phyloP scores from a whole-genome alignment of 2,888 invertebrate species.

The Eilema sororculum region DNA sequence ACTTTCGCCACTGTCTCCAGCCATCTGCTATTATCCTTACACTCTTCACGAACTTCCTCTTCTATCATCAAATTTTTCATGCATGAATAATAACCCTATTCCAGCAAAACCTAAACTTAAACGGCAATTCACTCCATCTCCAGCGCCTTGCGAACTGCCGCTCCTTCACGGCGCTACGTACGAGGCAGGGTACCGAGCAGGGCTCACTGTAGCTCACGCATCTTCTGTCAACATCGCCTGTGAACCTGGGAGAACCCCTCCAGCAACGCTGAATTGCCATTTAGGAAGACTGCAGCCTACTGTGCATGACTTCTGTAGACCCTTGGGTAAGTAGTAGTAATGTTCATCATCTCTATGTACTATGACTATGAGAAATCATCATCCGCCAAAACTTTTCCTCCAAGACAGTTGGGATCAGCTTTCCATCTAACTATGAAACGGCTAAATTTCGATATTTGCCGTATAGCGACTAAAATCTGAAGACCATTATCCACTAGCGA shows the following conservation, averaged over 20 bases:
- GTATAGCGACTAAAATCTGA: too few species aligned
- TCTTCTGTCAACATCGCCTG: conserved; percentile 92
- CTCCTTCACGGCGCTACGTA: conserved; percentile 90
- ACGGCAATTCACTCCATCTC: conserved; percentile 7
- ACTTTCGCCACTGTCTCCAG: too few species aligned
- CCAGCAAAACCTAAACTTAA: not conserved
- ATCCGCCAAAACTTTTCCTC: too few species aligned
- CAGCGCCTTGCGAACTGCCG: conserved; percentile 91
- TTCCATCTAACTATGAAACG: too few species aligned
- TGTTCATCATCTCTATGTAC: too few species aligned
- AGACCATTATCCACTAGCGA: not conserved
- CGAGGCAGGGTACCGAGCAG: conserved; percentile 92
- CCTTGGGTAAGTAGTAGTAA: conserved; percentile 70
- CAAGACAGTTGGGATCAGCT: too few species aligned
- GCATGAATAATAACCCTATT: not conserved
- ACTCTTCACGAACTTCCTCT: not conserved
- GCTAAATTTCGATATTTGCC: too few species aligned
- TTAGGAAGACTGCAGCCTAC: conserved; percentile 89
- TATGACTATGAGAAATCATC: too few species aligned
- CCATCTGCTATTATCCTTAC: not conserved
- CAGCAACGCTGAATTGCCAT: conserved; percentile 88
- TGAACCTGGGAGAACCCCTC: conserved; percentile 85
- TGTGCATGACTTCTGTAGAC: conserved; percentile 83
- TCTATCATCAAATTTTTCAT: not conserved
- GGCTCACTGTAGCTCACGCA: conserved; percentile 93